Evolutionary conservation across 2,888 invertebrate species (phyloP).

Genomic region (Eupithecia inturbata): DNA sequence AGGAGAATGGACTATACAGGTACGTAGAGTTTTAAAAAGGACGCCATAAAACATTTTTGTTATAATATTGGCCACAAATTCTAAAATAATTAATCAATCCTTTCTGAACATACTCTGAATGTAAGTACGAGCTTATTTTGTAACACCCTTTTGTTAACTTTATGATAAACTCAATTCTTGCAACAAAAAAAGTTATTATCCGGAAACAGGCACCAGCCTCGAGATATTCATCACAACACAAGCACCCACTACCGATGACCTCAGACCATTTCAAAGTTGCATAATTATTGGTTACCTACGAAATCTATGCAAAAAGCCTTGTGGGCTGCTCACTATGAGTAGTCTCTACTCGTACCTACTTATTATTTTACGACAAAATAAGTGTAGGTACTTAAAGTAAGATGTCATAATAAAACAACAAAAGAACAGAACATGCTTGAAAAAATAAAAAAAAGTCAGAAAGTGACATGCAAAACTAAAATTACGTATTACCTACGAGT

Average conservation of each 20-base stretch:
- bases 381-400: not conserved
- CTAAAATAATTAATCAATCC: not conserved
- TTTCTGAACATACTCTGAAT: not conserved
- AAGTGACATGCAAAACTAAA: not conserved
- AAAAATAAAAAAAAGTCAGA: not conserved
- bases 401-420: not conserved
- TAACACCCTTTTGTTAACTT: not conserved
- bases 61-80: not conserved
- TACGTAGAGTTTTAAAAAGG: slow-evolving; percentile 34
- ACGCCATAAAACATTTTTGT: not conserved
- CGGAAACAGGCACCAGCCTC: slow-evolving; percentile 41
- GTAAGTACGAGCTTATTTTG: not conserved
- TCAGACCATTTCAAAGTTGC: slow-evolving; percentile 38
- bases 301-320: slow-evolving; percentile 57
- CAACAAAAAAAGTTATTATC: slow-evolving; percentile 36
- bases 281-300: slow-evolving; percentile 32
- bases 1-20: slow-evolving; percentile 94
- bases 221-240: slow-evolving; percentile 38
- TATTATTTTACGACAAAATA: not conserved
- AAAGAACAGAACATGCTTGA: too few species aligned
- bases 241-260: slow-evolving; percentile 42
- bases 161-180: not conserved
- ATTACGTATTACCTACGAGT: not conserved
- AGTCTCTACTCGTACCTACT: not conserved
- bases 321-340: slow-evolving; percentile 70